A percentile compares a stretch with the other conserved stretches of the same genome.
Conservation (phyloP, 2,888 invertebrate species). For the Drosophila mimica region DNA sequence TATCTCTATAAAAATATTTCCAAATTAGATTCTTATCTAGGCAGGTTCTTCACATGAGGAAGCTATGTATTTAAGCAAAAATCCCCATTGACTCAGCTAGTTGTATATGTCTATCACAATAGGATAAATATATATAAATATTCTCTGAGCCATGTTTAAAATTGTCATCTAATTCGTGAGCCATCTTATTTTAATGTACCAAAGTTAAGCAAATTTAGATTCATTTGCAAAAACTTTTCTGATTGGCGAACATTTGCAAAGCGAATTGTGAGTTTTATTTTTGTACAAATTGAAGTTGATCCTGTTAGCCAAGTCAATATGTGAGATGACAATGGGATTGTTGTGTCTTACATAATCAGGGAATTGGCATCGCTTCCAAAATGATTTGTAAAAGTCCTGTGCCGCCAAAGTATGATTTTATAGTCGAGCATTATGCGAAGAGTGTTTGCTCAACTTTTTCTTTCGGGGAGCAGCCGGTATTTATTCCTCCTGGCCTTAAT, state of each 20-base stretch:
- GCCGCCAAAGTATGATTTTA: neutral
- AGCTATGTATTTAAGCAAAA: neutral
- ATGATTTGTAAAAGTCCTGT: neutral
- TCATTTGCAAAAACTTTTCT: neutral
- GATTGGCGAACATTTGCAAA: too few species aligned
- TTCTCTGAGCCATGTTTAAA: neutral
- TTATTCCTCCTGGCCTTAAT: slow-evolving; percentile 27
- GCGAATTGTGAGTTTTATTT: neutral
- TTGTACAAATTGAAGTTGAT: too few species aligned
- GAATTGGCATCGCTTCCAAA: neutral
- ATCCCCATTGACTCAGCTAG: neutral
- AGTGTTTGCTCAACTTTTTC: slow-evolving; percentile 21
- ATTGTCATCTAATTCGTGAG: neutral
- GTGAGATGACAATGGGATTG: neutral
- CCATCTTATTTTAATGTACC: neutral
- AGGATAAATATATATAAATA: neutral
- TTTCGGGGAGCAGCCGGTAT: slow-evolving; percentile 14
- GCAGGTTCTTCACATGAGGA: neutral
- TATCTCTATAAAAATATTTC: neutral
- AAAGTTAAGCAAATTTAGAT: neutral
- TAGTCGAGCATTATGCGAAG: neutral
- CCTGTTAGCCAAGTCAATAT: too few species aligned
- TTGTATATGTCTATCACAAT: neutral
- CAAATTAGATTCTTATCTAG: neutral
- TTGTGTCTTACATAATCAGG: neutral